phyloP scores from a whole-genome alignment of 2,113 vertebrate species.

The Hippocampus zosterae region DNA sequence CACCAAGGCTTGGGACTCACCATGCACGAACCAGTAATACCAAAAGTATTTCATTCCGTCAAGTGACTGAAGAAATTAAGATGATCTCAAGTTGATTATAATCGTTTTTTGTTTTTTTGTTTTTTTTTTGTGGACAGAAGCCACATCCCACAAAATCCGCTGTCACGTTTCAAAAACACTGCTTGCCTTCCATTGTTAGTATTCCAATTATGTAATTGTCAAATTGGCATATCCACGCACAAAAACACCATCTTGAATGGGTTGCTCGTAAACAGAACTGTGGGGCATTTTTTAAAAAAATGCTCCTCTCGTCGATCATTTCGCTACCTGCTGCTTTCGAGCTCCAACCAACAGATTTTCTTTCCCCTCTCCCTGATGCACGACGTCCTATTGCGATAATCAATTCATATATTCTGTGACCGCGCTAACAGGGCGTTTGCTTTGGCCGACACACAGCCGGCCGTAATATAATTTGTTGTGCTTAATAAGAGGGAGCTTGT shows the following conservation, averaged over 20 bases:
- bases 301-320: conserved; percentile 63
- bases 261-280: conserved; percentile 23
- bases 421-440: conserved; percentile 26
- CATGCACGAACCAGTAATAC: not conserved
- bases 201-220: not conserved
- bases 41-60: not conserved
- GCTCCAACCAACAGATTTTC: conserved; percentile 27
- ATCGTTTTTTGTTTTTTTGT: not conserved
- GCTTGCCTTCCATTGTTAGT: not conserved
- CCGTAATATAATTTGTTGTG: conserved; percentile 32
- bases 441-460: conserved; percentile 30
- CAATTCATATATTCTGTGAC: conserved; percentile 44
- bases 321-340: conserved; percentile 48
- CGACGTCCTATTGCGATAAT: conserved; percentile 27
- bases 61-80: not conserved
- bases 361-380: conserved; percentile 12
- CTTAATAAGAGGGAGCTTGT: conserved; percentile 31
- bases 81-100: not conserved
- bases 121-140: too few relatives aligned
- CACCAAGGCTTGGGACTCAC: not conserved
- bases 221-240: not conserved
- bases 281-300: conserved; percentile 48
- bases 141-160: not conserved
- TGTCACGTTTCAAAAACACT: not conserved
- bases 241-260: not conserved